Evolutionary conservation across 2,797 vertebrate genomes (phyloP).

Genomic region (Microtus agrestis): DNA sequence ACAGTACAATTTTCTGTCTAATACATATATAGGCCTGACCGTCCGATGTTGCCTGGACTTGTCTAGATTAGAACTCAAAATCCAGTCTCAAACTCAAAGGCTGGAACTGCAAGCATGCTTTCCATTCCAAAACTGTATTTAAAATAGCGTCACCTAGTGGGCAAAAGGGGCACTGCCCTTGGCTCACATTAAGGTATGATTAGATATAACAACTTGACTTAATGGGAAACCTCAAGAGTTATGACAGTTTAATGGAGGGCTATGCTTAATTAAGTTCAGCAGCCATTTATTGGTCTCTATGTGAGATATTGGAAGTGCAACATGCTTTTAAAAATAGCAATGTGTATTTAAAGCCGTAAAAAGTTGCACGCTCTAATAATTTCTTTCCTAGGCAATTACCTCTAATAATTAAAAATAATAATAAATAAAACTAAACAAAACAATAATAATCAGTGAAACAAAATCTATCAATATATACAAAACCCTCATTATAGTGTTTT

Average conservation of each 20-base stretch:
- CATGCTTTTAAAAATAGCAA: conserved; percentile 16
- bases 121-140: conserved; percentile 8
- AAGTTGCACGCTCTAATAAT: neutral
- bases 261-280: conserved; percentile 37
- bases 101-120: neutral
- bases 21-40: neutral
- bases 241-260: neutral
- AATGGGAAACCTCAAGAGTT: neutral
- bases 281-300: conserved; percentile 34
- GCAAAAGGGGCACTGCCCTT: neutral
- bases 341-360: conserved; percentile 1
- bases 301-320: neutral
- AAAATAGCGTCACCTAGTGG: conserved; percentile 34
- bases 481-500: neutral
- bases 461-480: neutral
- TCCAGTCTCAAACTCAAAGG: neutral
- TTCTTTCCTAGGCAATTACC: conserved; percentile 21
- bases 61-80: neutral
- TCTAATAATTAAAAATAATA: neutral
- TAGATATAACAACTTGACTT: conserved; percentile 25
- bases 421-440: neutral
- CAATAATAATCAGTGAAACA: neutral
- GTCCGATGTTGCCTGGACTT: neutral
- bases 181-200: neutral
- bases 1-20: neutral